Evolutionary conservation across 1,140 invertebrate species (phyloP).

Genomic region (Cyclina sinensis): DNA sequence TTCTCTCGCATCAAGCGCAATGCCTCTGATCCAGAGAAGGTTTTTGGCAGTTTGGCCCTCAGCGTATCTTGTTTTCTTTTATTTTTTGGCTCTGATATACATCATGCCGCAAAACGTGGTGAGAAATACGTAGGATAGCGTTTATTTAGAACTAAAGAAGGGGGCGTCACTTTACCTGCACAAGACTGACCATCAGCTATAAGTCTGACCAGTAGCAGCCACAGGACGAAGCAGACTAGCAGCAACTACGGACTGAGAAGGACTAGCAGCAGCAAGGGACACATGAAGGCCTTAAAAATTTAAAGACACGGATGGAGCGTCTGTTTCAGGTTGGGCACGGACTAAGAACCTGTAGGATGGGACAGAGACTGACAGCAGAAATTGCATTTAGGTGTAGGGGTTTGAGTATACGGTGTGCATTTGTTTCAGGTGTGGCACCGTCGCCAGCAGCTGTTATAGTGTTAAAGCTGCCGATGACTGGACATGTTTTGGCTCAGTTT

Average conservation of each 20-base stretch:
- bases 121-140: not conserved
- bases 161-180: not conserved
- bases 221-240: not conserved
- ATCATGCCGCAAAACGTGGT: no score
- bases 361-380: not conserved
- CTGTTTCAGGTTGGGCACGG: not conserved
- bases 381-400: no score
- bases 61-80: not conserved
- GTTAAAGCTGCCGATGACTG: not conserved
- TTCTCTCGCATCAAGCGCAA: slow-evolving; percentile 10
- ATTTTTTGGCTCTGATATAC: not conserved
- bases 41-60: slow-evolving; percentile 13
- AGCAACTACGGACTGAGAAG: not conserved
- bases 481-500: no score
- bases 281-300: no score
- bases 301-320: not conserved
- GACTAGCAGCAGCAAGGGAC: not conserved
- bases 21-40: slow-evolving; percentile 5
- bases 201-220: not conserved
- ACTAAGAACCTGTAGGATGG: not conserved
- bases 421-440: not conserved
- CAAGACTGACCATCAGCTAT: not conserved
- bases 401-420: no score
- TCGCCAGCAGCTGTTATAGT: not conserved
- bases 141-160: no score